Base-by-base conservation (phyloP, 2,113 vertebrate genomes). In the Rhombomys opimus region DNA sequence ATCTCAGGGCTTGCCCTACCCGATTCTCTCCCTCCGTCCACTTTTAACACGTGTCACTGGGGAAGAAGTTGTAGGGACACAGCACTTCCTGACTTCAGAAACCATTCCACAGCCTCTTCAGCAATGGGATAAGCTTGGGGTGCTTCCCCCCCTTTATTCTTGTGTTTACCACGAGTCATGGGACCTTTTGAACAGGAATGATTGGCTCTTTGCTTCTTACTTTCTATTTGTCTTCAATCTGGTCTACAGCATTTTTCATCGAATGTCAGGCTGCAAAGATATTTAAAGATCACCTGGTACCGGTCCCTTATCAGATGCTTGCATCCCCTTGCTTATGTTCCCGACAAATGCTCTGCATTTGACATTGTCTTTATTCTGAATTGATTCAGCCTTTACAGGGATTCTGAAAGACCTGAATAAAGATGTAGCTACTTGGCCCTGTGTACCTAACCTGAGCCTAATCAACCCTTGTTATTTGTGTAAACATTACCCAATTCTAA, bases 81-180 rank as follows among this genome's bases (percentile, higher is more conserved):
- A 1, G 35, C 1, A 38, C 94, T 22, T 5, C 72, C 46, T n/a
- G 73, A 9, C 65, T 63, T 25, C n/a, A 30, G 32, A 2, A 35
- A 2, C 32, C 38, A 5, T 70, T 82, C 46, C 17, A 0, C 1
- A 5, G 2, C 20, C 3, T 32, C 35, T 30, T 5, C 1, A 8
- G 4, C 15, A 27, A 52, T 7, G 76, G 59, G 27, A 67, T 72
- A 41, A 52, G 67, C 27, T 27, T 38, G 4, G 68, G 63, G 11
- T 22, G 5, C 13, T 15, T 81, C 57, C 27, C 25, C 54, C 46
- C 30, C 61, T 82, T 27, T 7, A 14, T 35, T 13, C n/a, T 1
- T 1, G 6, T 75, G 81, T 88, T 50, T 68, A 12, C 65, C 65
- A 9, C 11, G 11, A 70, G 35, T 20, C 50, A 30, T 1, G 5